Conservation (phyloP, 2,113 vertebrate genomes). For the Junco hyemalis region DNA sequence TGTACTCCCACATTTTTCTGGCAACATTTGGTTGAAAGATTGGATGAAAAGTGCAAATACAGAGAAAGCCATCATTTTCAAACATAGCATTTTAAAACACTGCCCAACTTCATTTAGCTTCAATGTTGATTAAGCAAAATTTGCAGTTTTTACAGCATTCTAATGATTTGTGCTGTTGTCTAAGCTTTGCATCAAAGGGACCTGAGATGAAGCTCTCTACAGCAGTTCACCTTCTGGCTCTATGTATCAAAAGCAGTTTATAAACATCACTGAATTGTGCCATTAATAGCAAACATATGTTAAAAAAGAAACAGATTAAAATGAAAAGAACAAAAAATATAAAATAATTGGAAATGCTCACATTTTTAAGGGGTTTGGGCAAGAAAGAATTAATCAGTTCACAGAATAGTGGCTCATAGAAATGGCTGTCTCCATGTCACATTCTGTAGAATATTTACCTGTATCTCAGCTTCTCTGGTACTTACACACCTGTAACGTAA, state of each 20-base stretch:
- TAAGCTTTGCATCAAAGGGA: background rate
- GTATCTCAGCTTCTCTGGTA: background rate
- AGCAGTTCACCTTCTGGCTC: background rate
- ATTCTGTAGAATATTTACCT: background rate
- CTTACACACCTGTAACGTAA: rapidly evolving
- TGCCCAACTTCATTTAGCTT: background rate
- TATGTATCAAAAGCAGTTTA: background rate
- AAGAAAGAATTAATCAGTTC: background rate
- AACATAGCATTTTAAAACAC: background rate
- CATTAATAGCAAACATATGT: background rate
- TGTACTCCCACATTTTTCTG: background rate
- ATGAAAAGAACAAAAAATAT: background rate
- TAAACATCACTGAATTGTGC: background rate
- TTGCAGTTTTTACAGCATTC: background rate
- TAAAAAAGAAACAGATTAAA: background rate
- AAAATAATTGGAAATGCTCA: background rate
- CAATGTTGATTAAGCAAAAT: background rate
- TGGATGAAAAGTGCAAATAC: background rate
- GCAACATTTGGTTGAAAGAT: background rate
- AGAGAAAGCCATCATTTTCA: background rate
- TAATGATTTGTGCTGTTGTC: background rate
- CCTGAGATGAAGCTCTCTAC: background rate
- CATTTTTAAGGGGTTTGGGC: background rate
- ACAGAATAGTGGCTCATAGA: background rate
- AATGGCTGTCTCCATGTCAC: background rate